A percentile compares a stretch with the other conserved stretches of the same genome.
Evolutionary conservation across 2,888 invertebrate genomes (phyloP).

Genomic region (Gastracanthus pulcherrimus): DNA sequence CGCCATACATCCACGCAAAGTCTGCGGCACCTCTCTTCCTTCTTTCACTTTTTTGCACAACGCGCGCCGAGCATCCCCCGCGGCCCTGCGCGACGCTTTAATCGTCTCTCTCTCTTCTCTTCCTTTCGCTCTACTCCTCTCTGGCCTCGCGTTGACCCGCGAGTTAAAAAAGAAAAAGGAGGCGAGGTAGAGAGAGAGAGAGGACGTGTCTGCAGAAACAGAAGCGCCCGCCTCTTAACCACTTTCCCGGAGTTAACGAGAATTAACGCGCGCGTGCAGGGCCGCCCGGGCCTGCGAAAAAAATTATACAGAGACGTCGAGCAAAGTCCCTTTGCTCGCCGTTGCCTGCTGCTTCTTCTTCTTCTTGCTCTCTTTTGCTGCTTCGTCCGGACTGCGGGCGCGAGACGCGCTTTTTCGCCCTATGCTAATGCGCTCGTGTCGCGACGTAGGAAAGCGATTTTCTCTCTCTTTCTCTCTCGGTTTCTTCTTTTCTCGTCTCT

Average conservation of each 20-base stretch:
- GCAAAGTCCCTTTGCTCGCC: not conserved
- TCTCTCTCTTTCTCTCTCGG: not conserved
- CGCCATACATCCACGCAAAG: not conserved
- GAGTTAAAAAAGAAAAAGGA: slow-evolving; percentile 2
- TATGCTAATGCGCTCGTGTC: slow-evolving; percentile 43
- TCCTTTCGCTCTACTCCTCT: not conserved
- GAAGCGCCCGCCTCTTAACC: slow-evolving; percentile 49
- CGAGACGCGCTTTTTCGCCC: slow-evolving; percentile 9
- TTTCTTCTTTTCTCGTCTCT: not conserved
- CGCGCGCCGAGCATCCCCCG: slow-evolving; percentile 40
- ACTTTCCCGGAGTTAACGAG: slow-evolving; percentile 57
- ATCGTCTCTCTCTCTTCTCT: slow-evolving; percentile 14
- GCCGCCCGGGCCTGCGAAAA: not conserved
- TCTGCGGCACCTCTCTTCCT: not conserved
- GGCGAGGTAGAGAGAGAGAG: too few relatives aligned
- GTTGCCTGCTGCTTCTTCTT: not conserved
- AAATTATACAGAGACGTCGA: slow-evolving; percentile 6
- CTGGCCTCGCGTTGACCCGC: slow-evolving; percentile 23
- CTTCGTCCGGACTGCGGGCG: slow-evolving; percentile 44
- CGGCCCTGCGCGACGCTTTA: slow-evolving; percentile 31
- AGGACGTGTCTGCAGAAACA: not conserved
- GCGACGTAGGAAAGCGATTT: not conserved
- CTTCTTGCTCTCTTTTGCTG: not conserved
- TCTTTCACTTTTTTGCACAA: not conserved
- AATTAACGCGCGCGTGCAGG: slow-evolving; percentile 56